Evolutionary conservation across 2,888 invertebrate species (phyloP), one percentile per base, ranked within the genome.

Genomic region (Ligdia adustata): DNA sequence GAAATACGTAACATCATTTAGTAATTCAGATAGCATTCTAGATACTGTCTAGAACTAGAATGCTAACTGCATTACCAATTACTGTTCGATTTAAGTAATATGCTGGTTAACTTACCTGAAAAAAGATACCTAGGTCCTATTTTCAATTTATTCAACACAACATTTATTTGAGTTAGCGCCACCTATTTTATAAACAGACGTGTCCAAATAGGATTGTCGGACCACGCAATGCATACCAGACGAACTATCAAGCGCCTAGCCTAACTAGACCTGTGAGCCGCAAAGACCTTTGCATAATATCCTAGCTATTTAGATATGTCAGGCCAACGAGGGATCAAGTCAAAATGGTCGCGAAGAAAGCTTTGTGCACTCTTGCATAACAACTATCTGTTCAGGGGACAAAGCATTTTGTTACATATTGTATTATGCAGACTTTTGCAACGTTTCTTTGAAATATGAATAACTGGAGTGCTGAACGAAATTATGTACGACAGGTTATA

Each of bases 191-290:
- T 28, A 29, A 32, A 44, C 54, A 57, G 56, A 60, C 52, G 48
- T 51, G 58, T 60, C 50, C 51, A 66, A 66, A 70, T 64, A 51
- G 56, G 54, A 63, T 64, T 63, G 62, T 59, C 61, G 53, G 47
- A 49, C 44, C 32, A 45, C 11, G 62, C 61, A 64, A 69, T 72
- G 70, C 68, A 69, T 66, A 66, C 58, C 34, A 62, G 60, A 66
- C 57, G 52, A 69, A 52, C 55, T 38, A 13, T 46, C 41, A 50
- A 29, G 13, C 4, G 22, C 2, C 66, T 45, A 59, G n/a, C 16
- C 5, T 48, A 50, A 9, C 20, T 4, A 40, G 49, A 59, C 6
- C 56, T 34, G 15, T 5, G 14, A 5, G 4, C 5, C 7, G 3
- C 13, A 14, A 16, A 20, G 3, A 9, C 3, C 11, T 2, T 18